phyloP scores from a whole-genome alignment of 2,888 invertebrate genomes.

The Drosophila anomalipes region DNA sequence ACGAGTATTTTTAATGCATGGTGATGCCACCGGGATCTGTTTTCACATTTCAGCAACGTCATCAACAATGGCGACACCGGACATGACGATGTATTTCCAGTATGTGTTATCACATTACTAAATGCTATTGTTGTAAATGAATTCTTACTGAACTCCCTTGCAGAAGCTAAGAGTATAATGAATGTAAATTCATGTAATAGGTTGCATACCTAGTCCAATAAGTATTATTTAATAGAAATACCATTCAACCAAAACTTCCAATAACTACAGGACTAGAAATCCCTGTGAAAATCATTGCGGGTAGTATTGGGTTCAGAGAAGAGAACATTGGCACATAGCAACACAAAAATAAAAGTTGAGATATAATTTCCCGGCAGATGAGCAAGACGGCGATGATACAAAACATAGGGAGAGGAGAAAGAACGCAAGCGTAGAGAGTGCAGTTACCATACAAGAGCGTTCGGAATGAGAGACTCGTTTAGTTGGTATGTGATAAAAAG shows the following conservation, averaged over 20 bases:
- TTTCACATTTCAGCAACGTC: conserved; percentile 51
- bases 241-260: conserved; percentile 7
- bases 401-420: conserved; percentile 7
- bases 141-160: background rate
- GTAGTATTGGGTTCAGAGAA: conserved; percentile 8
- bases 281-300: conserved; percentile 39
- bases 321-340: conserved; percentile 46
- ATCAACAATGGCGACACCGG: conserved; percentile 31
- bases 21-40: conserved; percentile 7
- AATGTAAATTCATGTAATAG: background rate
- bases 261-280: conserved; percentile 32
- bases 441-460: conserved; percentile 2
- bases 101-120: conserved; percentile 27
- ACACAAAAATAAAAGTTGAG: conserved; percentile 41
- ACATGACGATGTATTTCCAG: conserved; percentile 41
- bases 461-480: conserved; percentile 5
- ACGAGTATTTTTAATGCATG: background rate
- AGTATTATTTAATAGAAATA: conserved; percentile 4
- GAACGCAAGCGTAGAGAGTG: conserved; percentile 44
- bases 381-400: conserved; percentile 16
- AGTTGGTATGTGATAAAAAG: conserved; percentile 28
- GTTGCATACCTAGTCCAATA: background rate
- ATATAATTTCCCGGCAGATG: conserved; percentile 43
- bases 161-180: background rate
- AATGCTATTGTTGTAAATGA: conserved; percentile 4